These are phyloP conservation scores for Podarcis cretensis DNA, from an alignment of 2,113 vertebrate genomes.

Conservation along the genomic window DNA sequence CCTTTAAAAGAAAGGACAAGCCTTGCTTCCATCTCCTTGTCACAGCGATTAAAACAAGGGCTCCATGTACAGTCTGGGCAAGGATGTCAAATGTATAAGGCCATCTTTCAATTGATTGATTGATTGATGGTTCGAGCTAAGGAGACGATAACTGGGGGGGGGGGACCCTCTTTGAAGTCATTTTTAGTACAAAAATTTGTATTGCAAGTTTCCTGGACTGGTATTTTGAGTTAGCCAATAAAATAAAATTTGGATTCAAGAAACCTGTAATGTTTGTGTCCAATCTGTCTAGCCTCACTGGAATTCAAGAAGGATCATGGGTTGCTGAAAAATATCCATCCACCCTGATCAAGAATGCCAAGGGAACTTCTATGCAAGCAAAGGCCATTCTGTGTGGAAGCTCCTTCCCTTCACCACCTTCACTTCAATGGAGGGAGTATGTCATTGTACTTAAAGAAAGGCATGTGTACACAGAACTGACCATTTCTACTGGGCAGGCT, in stretches of 20 bases:
- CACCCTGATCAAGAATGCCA: neutral
- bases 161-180: constrained; percentile 8
- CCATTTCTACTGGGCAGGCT: neutral
- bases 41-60: rapidly evolving
- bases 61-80: neutral
- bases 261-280: neutral
- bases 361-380: neutral
- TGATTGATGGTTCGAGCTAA: constrained; percentile 17
- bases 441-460: neutral
- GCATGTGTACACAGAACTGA: neutral
- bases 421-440: neutral
- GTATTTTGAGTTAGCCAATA: neutral
- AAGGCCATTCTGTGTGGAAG: neutral
- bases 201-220: neutral
- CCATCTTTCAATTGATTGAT: constrained; percentile 28
- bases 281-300: neutral
- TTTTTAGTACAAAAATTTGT: constrained; percentile 8
- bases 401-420: neutral
- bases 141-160: neutral
- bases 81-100: constrained; percentile 12
- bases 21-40: constrained; percentile 23
- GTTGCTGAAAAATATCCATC: neutral
- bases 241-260: neutral
- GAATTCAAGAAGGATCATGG: too few species aligned
- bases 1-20: constrained; percentile 28